These are phyloP conservation scores for Sminthurinus aureus DNA, from an alignment of 2,888 invertebrate species.

Conservation along the genomic window DNA sequence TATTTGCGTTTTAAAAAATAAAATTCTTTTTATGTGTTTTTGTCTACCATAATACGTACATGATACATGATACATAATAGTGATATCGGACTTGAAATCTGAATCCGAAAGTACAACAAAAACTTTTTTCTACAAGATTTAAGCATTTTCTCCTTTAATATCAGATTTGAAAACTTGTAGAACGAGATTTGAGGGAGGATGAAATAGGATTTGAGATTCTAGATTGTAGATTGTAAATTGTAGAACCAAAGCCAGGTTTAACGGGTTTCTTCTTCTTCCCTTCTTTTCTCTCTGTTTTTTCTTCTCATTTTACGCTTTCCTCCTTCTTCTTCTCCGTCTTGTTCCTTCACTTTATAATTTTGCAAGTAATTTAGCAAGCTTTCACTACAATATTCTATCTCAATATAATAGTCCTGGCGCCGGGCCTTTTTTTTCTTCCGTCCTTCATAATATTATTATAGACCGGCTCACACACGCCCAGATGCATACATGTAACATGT, in stretches of 20 bases:
- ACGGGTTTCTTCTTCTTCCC: not conserved
- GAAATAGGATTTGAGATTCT: not conserved
- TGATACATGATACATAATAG: no score
- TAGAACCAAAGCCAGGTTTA: conserved; percentile 1
- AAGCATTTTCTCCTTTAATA: not conserved
- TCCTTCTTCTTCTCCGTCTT: no score
- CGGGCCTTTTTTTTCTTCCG: not conserved
- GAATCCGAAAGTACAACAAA: not conserved
- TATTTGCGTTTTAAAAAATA: no score
- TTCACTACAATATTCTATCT: not conserved
- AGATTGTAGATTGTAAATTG: conserved; percentile 1
- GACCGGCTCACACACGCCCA: not conserved
- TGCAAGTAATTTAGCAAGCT: not conserved
- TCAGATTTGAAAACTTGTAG: not conserved
- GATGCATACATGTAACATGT: not conserved
- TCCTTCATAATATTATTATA: not conserved
- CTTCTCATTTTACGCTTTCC: no score
- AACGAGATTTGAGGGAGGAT: not conserved
- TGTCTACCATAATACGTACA: no score
- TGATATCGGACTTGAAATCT: no score
- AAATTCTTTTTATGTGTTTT: no score
- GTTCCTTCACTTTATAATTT: not conserved
- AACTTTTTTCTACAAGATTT: not conserved
- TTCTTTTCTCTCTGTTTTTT: no score
- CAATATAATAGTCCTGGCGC: not conserved